phyloP scores from a whole-genome alignment of 2,113 vertebrate species.

The Parus major region DNA sequence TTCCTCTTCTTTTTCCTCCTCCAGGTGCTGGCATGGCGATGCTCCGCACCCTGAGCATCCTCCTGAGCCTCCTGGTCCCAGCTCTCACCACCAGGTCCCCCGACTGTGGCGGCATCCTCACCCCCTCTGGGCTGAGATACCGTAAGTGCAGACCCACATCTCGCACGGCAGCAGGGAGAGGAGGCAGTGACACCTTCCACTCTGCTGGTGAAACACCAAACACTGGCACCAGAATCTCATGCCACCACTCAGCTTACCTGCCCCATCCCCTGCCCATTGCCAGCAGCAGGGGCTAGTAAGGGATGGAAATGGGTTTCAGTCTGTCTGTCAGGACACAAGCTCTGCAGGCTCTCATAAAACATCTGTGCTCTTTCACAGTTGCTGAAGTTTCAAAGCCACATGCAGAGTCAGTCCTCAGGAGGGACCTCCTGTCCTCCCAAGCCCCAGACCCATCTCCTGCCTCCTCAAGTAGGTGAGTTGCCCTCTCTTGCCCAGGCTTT shows the following conservation, averaged over 20 bases:
- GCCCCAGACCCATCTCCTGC: background rate
- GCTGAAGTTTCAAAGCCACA: conserved; percentile 43
- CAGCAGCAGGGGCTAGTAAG: rapidly evolving
- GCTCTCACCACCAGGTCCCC: background rate
- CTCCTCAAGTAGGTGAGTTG: conserved; percentile 12
- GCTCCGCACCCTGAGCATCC: background rate
- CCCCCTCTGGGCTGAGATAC: background rate
- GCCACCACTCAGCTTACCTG: rapidly evolving
- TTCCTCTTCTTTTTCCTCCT: background rate
- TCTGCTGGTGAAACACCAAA: rapidly evolving
- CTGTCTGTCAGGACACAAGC: background rate
- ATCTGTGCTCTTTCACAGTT: background rate
- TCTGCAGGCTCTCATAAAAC: background rate
- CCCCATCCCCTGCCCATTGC: background rate
- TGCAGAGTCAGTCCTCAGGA: background rate
- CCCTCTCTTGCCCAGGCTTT: background rate
- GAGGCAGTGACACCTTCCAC: background rate
- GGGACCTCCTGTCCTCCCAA: background rate
- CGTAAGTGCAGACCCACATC: background rate
- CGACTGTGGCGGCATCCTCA: conserved; percentile 2
- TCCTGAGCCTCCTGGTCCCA: conserved; percentile 18
- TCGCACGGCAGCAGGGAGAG: background rate
- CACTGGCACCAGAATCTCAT: rapidly evolving
- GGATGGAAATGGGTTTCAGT: background rate
- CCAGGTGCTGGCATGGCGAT: rapidly evolving